phyloP scores from a whole-genome alignment of 1,140 invertebrate species.

The Carposina sasakii region DNA sequence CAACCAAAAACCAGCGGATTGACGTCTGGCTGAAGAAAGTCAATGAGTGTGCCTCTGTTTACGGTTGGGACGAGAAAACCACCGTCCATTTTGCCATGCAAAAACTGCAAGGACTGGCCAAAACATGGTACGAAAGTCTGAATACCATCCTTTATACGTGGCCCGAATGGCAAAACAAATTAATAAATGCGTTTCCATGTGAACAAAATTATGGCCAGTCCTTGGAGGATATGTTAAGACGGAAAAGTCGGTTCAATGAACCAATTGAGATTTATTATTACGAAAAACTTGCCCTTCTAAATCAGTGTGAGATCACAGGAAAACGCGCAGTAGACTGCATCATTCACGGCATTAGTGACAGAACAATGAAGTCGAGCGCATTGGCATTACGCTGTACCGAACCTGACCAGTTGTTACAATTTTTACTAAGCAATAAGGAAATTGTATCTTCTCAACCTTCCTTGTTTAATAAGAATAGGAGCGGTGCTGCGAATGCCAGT shows the following conservation, averaged over 20 bases:
- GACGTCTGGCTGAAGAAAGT: background rate
- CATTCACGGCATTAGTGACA: conserved; percentile 4
- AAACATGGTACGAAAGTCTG: conserved; percentile 25
- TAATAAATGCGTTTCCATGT: conserved; percentile 18
- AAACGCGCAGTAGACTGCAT: background rate
- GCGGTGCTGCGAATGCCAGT: background rate
- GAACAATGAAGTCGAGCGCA: background rate
- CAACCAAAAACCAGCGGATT: background rate
- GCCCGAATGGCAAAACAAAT: conserved; percentile 25
- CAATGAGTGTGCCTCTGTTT: background rate
- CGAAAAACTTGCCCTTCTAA: conserved; percentile 1
- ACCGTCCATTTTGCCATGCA: conserved; percentile 17
- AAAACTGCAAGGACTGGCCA: conserved; percentile 18
- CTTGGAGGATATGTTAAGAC: background rate
- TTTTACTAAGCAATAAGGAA: conserved; percentile 5
- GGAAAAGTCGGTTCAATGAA: background rate
- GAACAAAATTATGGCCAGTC: conserved; percentile 11
- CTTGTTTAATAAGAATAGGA: background rate
- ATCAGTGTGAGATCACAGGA: background rate
- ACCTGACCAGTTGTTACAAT: conserved; percentile 2
- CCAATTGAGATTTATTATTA: background rate
- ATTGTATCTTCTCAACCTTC: background rate
- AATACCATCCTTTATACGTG: conserved; percentile 20
- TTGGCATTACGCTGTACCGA: background rate
- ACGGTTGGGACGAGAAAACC: conserved; percentile 15